These are phyloP conservation scores for Pseudomyrmex pallidus DNA, from an alignment of 1,140 invertebrate species.

Conservation along the genomic window DNA sequence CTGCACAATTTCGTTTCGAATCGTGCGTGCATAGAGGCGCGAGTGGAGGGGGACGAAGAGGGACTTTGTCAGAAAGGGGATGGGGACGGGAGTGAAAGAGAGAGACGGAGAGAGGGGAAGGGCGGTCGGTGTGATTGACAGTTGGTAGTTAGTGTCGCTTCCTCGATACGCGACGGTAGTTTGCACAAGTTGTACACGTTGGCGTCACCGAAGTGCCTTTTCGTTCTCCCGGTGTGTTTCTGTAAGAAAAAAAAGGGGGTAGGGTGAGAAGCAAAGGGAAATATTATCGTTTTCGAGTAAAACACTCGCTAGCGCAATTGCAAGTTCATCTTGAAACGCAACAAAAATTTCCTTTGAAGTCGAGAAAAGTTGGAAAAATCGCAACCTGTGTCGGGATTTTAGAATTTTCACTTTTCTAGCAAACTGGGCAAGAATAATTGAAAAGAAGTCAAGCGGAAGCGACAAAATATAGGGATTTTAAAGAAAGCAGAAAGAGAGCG, in stretches of 20 bases:
- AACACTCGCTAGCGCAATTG: neutral
- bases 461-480: neutral
- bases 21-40: conserved; percentile 11
- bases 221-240: neutral
- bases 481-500: neutral
- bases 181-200: neutral
- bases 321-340: conserved; percentile 5
- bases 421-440: too few species aligned
- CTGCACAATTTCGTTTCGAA: conserved; percentile 32
- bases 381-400: too few species aligned
- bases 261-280: too few species aligned
- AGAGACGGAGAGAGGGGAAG: conserved; percentile 3
- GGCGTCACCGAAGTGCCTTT: neutral
- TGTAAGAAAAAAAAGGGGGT: too few species aligned
- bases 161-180: conserved; percentile 51
- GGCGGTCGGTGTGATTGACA: conserved; percentile 55
- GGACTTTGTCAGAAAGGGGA: conserved; percentile 17
- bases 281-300: neutral
- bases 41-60: neutral
- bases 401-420: too few species aligned
- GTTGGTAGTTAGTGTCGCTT: conserved; percentile 66
- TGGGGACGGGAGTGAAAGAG: neutral
- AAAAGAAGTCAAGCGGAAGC: neutral
- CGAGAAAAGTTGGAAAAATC: too few species aligned
- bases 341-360: neutral